Conservation (phyloP, 2,113 vertebrate genomes). For the Sminthopsis crassicaudata region DNA sequence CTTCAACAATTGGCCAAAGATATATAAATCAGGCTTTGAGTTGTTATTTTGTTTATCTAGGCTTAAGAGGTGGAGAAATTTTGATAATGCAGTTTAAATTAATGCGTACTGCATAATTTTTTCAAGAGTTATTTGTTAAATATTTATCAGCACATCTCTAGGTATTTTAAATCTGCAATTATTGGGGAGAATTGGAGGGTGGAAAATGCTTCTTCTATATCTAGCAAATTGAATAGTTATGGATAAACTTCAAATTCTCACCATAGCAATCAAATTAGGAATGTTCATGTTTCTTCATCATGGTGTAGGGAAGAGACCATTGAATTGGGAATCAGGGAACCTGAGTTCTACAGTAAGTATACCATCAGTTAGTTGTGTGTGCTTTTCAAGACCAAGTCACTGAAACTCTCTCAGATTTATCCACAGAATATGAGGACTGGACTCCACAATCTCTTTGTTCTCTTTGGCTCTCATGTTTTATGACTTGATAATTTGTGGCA, state of each 20-base stretch:
- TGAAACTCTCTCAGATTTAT: not conserved
- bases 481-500: not conserved
- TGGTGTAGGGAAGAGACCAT: not conserved
- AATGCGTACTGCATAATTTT: not conserved
- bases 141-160: not conserved
- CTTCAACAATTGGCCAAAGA: not conserved
- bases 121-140: not conserved
- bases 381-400: not conserved
- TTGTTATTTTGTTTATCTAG: not conserved
- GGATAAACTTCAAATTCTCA: not conserved
- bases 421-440: not conserved
- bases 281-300: not conserved
- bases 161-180: not conserved
- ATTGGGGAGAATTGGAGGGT: not conserved
- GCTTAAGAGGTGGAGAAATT: not conserved
- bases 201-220: not conserved
- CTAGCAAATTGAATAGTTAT: not conserved
- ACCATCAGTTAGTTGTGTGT: not conserved
- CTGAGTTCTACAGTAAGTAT: not conserved
- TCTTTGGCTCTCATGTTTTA: not conserved
- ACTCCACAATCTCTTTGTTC: not conserved
- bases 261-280: not conserved
- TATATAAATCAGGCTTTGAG: not conserved
- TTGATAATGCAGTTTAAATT: not conserved
- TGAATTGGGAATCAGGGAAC: not conserved